These are phyloP conservation scores for Dolichotis patagonum DNA, from an alignment of 2,113 vertebrate species.

Conservation along the genomic window DNA sequence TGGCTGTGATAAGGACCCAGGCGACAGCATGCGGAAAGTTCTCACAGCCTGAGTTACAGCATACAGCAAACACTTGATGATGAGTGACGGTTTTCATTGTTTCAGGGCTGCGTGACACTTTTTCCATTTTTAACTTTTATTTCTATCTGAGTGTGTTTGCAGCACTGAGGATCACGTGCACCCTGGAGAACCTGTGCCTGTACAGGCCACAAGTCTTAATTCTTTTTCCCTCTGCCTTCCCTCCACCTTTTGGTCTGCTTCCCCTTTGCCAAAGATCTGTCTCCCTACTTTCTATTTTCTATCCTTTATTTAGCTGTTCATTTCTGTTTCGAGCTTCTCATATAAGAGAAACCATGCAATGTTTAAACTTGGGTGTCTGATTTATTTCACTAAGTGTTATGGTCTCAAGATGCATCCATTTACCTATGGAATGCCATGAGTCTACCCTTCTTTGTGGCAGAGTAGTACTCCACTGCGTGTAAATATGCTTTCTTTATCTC, in stretches of 20 bases:
- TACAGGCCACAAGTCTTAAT: too few relatives aligned
- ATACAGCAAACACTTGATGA: neutral
- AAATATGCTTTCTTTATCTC: neutral
- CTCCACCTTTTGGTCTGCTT: neutral
- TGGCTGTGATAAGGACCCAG: neutral
- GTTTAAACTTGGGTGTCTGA: neutral
- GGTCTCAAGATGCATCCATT: neutral
- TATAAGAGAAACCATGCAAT: neutral
- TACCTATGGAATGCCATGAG: rapidly evolving
- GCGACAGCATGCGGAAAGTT: neutral
- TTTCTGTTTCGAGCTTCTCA: neutral
- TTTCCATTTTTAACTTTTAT: neutral
- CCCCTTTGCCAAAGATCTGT: too few relatives aligned
- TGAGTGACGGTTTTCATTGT: neutral
- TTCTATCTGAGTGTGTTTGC: neutral
- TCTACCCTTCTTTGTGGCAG: neutral
- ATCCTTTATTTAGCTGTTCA: neutral
- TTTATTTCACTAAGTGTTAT: neutral
- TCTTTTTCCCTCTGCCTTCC: neutral
- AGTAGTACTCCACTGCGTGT: neutral
- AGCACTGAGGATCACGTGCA: too few relatives aligned
- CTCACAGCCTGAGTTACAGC: neutral
- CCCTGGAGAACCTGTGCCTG: too few relatives aligned
- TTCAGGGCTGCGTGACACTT: neutral
- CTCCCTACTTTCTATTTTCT: neutral